These are phyloP conservation scores for Lampris incognitus DNA, from an alignment of 2,113 vertebrate genomes.

Conservation along the genomic window DNA sequence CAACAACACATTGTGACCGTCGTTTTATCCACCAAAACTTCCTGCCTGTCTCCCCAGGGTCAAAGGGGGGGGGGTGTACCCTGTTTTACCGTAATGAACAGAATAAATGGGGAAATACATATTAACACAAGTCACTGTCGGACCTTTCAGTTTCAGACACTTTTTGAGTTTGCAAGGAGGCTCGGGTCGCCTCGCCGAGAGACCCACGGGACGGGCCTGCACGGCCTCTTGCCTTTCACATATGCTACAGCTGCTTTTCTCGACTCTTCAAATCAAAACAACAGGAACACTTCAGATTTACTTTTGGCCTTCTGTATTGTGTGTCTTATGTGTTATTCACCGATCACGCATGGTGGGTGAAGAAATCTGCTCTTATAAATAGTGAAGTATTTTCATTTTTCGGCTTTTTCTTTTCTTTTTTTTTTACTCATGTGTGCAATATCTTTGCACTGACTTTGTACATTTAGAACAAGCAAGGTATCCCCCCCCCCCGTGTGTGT, in stretches of 20 bases:
- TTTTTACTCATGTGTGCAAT: constrained; percentile 80
- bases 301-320: constrained; percentile 60
- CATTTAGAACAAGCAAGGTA: constrained; percentile 67
- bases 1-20: no score
- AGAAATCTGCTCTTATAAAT: constrained; percentile 60
- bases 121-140: neutral
- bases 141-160: neutral
- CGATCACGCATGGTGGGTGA: constrained; percentile 55
- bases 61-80: no score
- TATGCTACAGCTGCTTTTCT: constrained; percentile 68
- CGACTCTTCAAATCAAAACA: constrained; percentile 48
- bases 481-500: constrained; percentile 56
- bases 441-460: constrained; percentile 77
- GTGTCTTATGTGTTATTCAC: constrained; percentile 43
- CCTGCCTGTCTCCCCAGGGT: no score
- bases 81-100: no score
- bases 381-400: constrained; percentile 48
- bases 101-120: no score
- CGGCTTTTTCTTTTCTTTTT: constrained; percentile 33
- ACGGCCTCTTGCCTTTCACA: constrained; percentile 40
- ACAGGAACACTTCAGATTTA: constrained; percentile 26
- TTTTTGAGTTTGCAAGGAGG: constrained; percentile 8
- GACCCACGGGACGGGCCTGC: constrained; percentile 12
- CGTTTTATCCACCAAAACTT: no score
- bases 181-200: constrained; percentile 38